Base-by-base conservation (phyloP, 53 echinoderm and acorn worm species). In the Astropecten irregularis region DNA sequence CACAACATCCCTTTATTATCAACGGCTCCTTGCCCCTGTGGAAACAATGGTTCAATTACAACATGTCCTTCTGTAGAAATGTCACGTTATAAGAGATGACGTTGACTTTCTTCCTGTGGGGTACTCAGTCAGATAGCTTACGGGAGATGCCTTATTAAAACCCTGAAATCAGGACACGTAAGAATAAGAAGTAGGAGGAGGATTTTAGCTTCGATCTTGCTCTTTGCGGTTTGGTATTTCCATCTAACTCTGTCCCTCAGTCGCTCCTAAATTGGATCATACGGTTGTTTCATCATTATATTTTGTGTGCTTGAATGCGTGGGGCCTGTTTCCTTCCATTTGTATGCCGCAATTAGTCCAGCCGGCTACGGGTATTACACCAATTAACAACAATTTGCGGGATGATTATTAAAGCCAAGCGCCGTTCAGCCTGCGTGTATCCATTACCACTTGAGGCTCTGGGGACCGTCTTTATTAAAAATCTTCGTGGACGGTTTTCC, bases 381-480 rank as follows among this genome's bases (percentile, higher is more conserved):
- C 73, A 85, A 85, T 85, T 85, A 85, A 73, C 63, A 33, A 39
- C 63, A 72, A 85, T 85, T 84, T 85, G 85, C 73, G 71, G 37
- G 7, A 39, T 2, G 79, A 38, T 79, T 33, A 79, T 85, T 47
- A 82, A 40, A 67, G n/a, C 42, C 16, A 38, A 62, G 49, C 44
- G 36, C 62, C 28, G 35, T 63, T 85, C 32, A 36, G 40, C 85
- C 35, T 46, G 73, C 48, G 85, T 32, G 63, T 85, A 85, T 85
- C 73, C n/a, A 73, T 85, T 85, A 85, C 73, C 73, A 48, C 68
- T 11, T 3, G 2, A 14, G 20, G 61, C 85, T 51, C 13, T 25
- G 15, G 85, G 85, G 49, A 49, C 18, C 39, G 39, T 48, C 73
- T 60, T 85, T 84, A 84, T 84, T 84, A 57, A 84, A 84, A 71